Conservation (phyloP, 2,113 vertebrate species). For the Sminthopsis crassicaudata region DNA sequence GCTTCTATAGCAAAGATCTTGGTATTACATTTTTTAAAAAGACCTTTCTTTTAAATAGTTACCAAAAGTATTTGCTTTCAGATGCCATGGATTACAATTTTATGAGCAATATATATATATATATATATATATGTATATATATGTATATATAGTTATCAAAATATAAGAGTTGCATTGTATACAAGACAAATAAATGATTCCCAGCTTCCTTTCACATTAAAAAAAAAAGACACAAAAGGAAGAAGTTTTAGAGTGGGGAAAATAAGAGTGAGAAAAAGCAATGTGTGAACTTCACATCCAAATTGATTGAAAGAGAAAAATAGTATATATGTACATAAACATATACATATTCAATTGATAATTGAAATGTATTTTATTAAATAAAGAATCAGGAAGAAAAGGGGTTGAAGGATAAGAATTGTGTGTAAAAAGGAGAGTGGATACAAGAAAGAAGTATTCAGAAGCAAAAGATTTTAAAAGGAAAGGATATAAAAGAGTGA, state of each 20-base stretch:
- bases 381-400: no score
- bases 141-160: no score
- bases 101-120: no score
- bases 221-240: not conserved
- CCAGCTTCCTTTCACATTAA: not conserved
- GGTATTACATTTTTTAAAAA: no score
- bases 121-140: no score
- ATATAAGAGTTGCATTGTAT: no score
- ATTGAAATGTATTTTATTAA: no score
- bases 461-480: not conserved
- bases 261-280: not conserved
- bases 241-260: not conserved
- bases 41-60: no score
- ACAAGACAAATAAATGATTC: no score
- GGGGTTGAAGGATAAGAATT: not conserved
- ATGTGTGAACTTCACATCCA: not conserved
- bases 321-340: not conserved
- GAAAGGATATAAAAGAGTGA: not conserved
- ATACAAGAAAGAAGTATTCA: not conserved
- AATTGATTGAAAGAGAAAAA: not conserved
- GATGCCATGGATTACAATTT: no score
- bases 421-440: not conserved
- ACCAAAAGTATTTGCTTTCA: no score
- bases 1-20: no score
- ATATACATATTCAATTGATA: not conserved